phyloP scores from a whole-genome alignment of 1,140 invertebrate genomes.

The Cydia strobilella region DNA sequence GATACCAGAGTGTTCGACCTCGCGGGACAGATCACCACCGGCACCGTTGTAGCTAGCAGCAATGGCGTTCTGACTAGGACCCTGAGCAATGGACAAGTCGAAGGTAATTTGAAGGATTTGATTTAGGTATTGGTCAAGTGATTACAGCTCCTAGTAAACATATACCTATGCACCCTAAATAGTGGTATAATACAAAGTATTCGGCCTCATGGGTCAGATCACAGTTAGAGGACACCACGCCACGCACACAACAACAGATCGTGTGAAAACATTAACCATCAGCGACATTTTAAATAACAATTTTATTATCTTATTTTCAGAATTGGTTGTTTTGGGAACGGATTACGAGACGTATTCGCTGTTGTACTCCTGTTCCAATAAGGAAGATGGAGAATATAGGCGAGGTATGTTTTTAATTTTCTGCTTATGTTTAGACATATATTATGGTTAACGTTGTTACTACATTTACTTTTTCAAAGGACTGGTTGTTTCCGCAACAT shows the following conservation, averaged over 20 bases:
- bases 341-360: constrained; percentile 66
- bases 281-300: not conserved
- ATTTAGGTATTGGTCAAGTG: no score
- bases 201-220: no score
- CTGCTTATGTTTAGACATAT: not conserved
- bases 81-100: constrained; percentile 47
- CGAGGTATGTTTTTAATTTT: constrained; percentile 47
- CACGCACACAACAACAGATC: no score
- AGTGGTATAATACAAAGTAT: no score
- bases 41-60: constrained; percentile 43
- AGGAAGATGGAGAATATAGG: constrained; percentile 50
- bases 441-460: not conserved
- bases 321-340: constrained; percentile 64
- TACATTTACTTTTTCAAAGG: not conserved
- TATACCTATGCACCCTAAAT: no score
- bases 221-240: no score
- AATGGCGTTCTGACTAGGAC: constrained; percentile 57
- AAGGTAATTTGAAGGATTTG: constrained; percentile 41
- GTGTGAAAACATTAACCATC: no score
- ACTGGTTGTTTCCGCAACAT: not conserved
- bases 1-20: constrained; percentile 55
- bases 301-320: constrained; percentile 47
- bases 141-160: no score
- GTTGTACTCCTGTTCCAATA: constrained; percentile 63
- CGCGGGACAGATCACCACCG: constrained; percentile 44